phyloP scores from a whole-genome alignment of 2,797 vertebrate species.

The Pseudochirops corinnae region DNA sequence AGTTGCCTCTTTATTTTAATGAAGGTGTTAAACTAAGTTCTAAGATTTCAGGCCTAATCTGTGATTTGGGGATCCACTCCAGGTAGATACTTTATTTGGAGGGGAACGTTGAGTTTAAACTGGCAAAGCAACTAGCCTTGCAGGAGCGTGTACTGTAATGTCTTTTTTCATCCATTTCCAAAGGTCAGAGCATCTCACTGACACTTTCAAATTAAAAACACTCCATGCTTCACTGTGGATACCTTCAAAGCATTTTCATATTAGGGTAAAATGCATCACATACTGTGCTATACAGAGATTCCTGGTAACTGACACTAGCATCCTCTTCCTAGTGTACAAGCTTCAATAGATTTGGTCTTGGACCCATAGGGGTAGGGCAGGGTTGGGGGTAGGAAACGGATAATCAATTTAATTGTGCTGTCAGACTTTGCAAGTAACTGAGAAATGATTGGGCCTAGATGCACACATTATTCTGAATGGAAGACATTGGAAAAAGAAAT shows the following conservation, averaged over 20 bases:
- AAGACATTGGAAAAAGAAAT: constrained; percentile 41
- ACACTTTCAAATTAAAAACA: constrained; percentile 20
- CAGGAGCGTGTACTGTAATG: neutral
- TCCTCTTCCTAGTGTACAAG: constrained; percentile 20
- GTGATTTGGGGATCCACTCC: neutral
- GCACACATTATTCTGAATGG: constrained; percentile 11
- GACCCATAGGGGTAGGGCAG: neutral
- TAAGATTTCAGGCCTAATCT: neutral
- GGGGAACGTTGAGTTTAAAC: neutral
- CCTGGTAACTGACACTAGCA: neutral
- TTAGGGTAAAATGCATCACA: neutral
- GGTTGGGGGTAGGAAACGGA: constrained; percentile 2
- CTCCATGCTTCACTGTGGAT: constrained; percentile 7
- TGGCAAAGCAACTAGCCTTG: neutral
- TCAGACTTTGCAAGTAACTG: constrained; percentile 16
- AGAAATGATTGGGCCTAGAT: constrained; percentile 31
- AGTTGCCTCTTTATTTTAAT: neutral
- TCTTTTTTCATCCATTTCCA: neutral
- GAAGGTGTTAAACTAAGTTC: neutral
- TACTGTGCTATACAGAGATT: neutral
- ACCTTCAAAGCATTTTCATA: constrained; percentile 13
- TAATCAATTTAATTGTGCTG: neutral
- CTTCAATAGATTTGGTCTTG: constrained; percentile 33
- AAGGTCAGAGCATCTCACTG: constrained; percentile 24
- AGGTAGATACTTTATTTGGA: neutral